Evolutionary conservation across 92 coral and sea anemone species (phyloP), one percentile per base, ranked within the genome.

Genomic region (Anthopleura xanthogrammica): DNA sequence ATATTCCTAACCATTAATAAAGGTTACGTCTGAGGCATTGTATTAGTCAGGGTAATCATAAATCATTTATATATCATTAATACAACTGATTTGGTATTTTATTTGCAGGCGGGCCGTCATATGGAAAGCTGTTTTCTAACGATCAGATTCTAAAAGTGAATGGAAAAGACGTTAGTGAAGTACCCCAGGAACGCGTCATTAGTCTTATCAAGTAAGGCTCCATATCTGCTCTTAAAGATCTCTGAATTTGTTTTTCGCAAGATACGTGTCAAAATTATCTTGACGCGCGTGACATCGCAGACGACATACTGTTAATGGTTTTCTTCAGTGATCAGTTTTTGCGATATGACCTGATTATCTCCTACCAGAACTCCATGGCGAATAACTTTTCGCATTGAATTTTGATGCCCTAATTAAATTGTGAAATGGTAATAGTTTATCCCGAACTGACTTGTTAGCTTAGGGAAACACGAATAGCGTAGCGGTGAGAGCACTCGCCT

Each of bases 141-240:
- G 98, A 95, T 54, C 98, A 95, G 88, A 95, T 95, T 68, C 88
- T 95, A 41, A 90, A 84, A 78, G 95, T 95, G 7, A 92, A 93
- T 77, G 98, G 92, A 10, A 87, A 90, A 60, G 98, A 95, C 81
- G 98, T 95, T 29, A 77, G 93, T 16, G 93, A 93, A 70, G 88
- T 87, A 24, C 89, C 95, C 8, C 98, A 95, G 78, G 86, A 84
- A 46, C 94, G 89, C 8, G 98, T 95, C 81, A 95, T 95, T 75
- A 89, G 81, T 60, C 97, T 94, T 77, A 95, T 95, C 77, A 95
- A 95, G 98, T 95, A 89, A 75, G 98, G 20, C 13, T 55, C 77
- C 13, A 52, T 48, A 22, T 43, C 80, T 42, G 42, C 68, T 68
- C 29, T 62, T 62, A 5, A 20, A 68, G 41, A 68, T 29, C 16